phyloP scores from a whole-genome alignment of 2,888 invertebrate genomes.

The Zaprionus obscuricornis region DNA sequence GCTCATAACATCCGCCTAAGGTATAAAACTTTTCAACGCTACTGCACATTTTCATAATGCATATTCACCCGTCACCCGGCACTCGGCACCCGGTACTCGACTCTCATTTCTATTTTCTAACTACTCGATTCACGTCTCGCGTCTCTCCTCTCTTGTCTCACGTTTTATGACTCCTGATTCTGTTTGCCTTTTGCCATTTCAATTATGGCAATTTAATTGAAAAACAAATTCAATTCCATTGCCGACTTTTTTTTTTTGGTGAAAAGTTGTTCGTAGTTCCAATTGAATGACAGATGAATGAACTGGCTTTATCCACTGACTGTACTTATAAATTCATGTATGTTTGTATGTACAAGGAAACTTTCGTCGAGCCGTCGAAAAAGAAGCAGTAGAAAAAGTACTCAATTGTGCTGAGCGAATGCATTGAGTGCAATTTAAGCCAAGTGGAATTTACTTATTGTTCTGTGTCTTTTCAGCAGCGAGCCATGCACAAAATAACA shows the following conservation, averaged over 20 bases:
- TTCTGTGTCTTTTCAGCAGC: not conserved
- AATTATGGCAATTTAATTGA: conserved; percentile 66
- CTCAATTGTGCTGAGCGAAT: conserved; percentile 23
- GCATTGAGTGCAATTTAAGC: conserved; percentile 13
- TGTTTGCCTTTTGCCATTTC: conserved; percentile 46
- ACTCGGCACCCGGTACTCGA: conserved; percentile 1
- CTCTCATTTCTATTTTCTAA: not conserved
- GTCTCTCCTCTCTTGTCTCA: conserved; percentile 1
- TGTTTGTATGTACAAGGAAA: conserved; percentile 1
- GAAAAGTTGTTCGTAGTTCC: conserved; percentile 44
- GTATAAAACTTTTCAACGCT: conserved; percentile 38
- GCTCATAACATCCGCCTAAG: conserved; percentile 39
- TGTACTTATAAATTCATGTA: too few relatives aligned
- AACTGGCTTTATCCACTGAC: not conserved
- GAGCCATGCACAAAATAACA: conserved; percentile 42
- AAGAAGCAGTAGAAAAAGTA: conserved; percentile 12
- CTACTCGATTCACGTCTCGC: not conserved
- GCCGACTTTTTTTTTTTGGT: conserved; percentile 26
- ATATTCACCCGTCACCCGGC: conserved; percentile 28
- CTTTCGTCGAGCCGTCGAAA: conserved; percentile 4
- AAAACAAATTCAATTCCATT: conserved; percentile 65
- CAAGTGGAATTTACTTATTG: conserved; percentile 13
- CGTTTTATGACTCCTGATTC: not conserved
- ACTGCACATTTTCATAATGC: conserved; percentile 59
- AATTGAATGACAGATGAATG: conserved; percentile 19